Evolutionary conservation across 2,888 invertebrate genomes (phyloP), one percentile per base, ranked within the genome.

Genomic region (Leptinotarsa peninsularis): DNA sequence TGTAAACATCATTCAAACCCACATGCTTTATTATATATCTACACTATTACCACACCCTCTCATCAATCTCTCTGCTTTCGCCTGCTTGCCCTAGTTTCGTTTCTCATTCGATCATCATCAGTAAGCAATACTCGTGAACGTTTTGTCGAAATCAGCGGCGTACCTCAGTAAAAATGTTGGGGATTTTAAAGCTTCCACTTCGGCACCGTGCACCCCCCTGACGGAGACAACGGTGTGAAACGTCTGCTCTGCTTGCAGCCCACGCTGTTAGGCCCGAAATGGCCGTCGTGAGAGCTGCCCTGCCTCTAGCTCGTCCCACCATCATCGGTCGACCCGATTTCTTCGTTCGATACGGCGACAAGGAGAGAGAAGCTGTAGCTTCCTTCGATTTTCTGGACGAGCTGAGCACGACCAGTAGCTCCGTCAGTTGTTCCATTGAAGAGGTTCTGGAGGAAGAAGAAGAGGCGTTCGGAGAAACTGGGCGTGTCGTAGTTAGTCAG

Each of bases 361-460:
- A 93, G 85, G 94, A 95, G 86, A 91, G 91, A 78, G 94, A 94
- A 86, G 94, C 94, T 78, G 93, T 95, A 82, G 93, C 94, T 79
- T 92, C 92, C 83, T 95, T 95, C 89, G 94, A 94, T 89, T 95
- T 95, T 90, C 91, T 95, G 83, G 93, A 94, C 88, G 93, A 93
- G 84, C 88, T 93, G 83, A 85, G 86, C 76, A 84, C 85, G 4
- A 82, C 84, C 10, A 85, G 85, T 76, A 84, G 85, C 73, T 85
- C 84, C 18, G 56, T 83, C 66, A 84, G 81, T 75, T 85, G 85
- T 76, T 85, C 85, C n/a, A 75, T 86, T 13, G 85, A 86, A 63
- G 86, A 85, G 18, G 76, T 72, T 54, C 75, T 77, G n/a, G 79
- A 79, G 43, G 78, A 77, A 21, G 80, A 81, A 18, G 82, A 81